Base-by-base conservation (phyloP, 2,888 invertebrate species). In the Amphipyra berbera region DNA sequence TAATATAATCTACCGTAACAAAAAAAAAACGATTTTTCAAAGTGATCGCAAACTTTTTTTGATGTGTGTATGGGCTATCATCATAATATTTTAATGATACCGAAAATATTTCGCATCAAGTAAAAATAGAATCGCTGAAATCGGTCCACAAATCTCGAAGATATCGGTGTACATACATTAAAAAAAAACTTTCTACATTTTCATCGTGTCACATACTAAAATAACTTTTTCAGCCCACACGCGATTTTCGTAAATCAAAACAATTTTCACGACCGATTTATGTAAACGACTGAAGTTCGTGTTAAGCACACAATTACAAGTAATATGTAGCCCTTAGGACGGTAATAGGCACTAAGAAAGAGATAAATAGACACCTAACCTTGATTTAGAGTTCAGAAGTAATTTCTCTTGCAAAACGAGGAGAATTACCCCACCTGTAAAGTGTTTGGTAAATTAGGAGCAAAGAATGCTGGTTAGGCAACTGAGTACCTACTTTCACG, bases 221-320 rank as follows among this genome's bases (percentile, higher is more conserved):
- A 0, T n/a, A 8, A 42, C 14, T 30, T 30, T 30, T 38, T 38
- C 21, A 6, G 35, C 59, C 53, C 55, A 48, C 14, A 63, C 30
- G 46, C 59, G 35, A 48, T 5, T 47, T 30, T 42, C 1, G 40
- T 67, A 68, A 49, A 73, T 73, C 73, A 63, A 68, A 73, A 59
- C 46, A 57, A 63, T 60, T 46, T 52, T 53, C 60, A 52, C 50
- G 35, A 45, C 27, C 57, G 52, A 73, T 63, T 73, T 76, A 74
- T 77, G 73, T 68, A 73, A 77, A 68, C 63, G 68, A 77, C 54
- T 49, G 3, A 78, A 67, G 53, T 78, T 70, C 61, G 49, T 67
- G 65, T 61, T 57, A 65, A 70, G 56, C 46, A 73, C 48, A 59
- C 61, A 65, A 65, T 65, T 71, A 66, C 62, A 59, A 55, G 61